These are phyloP conservation scores for Trematocara stigmaticum DNA, from an alignment of 2,113 vertebrate species.

Conservation along the genomic window DNA sequence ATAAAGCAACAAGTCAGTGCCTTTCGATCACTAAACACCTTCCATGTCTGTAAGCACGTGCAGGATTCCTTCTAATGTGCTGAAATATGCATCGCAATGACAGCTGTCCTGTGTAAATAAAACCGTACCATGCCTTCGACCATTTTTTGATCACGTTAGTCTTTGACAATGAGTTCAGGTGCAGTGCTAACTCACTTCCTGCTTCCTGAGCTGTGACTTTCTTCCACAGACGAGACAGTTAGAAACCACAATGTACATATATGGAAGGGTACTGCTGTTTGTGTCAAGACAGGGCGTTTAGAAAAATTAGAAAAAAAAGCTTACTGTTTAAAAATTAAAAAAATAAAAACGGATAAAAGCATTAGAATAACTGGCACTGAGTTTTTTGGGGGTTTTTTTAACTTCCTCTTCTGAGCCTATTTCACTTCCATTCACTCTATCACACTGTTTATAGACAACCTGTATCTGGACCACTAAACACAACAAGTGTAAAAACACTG, in stretches of 20 bases:
- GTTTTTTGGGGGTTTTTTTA: rapidly evolving
- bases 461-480: neutral
- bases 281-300: neutral
- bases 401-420: neutral
- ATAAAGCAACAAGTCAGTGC: neutral
- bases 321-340: neutral
- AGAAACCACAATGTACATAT: conserved; percentile 61
- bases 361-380: neutral
- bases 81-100: rapidly evolving
- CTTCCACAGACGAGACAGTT: conserved; percentile 31
- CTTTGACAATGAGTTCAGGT: conserved; percentile 2
- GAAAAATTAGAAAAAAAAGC: neutral
- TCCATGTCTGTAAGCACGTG: neutral
- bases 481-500: conserved; percentile 11
- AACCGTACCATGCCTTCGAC: neutral
- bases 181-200: conserved; percentile 58
- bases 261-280: neutral
- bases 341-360: rapidly evolving
- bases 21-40: neutral
- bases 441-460: neutral
- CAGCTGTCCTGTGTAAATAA: neutral
- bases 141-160: neutral
- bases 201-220: conserved; percentile 53
- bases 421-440: neutral
- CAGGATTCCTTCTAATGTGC: neutral